Conservation (phyloP, 2,797 vertebrate species). For the Tolypeutes matacus region DNA sequence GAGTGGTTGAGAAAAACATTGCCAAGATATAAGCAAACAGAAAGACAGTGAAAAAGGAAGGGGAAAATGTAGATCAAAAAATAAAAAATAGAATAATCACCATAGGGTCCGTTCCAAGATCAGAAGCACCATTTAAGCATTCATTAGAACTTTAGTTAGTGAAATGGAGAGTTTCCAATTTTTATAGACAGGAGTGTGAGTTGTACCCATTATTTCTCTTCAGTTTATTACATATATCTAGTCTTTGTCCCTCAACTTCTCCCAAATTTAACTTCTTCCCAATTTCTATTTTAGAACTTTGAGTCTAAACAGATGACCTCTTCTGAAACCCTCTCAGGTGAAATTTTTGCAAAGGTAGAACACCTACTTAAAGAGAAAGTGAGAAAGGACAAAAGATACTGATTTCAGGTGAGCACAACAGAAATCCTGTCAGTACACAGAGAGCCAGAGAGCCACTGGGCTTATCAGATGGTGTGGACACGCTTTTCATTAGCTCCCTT, state of each 20-base stretch:
- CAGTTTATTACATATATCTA: background rate
- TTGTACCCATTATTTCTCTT: background rate
- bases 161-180: background rate
- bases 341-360: conserved; percentile 47
- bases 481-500: background rate
- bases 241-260: background rate
- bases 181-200: background rate
- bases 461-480: conserved; percentile 44
- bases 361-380: conserved; percentile 29
- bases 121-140: background rate
- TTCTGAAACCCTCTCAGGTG: background rate
- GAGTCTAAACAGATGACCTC: background rate
- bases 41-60: background rate
- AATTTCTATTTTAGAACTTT: background rate
- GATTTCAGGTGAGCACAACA: background rate
- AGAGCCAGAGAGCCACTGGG: conserved; percentile 21
- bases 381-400: conserved; percentile 31
- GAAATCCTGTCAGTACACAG: background rate
- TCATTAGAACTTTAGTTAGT: background rate
- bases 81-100: background rate
- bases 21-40: background rate
- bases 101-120: background rate
- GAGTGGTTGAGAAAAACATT: background rate
- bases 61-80: background rate
- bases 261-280: background rate